Conservation (phyloP, 2,797 vertebrate genomes). For the Ctenochaetus hawaiiensis region DNA sequence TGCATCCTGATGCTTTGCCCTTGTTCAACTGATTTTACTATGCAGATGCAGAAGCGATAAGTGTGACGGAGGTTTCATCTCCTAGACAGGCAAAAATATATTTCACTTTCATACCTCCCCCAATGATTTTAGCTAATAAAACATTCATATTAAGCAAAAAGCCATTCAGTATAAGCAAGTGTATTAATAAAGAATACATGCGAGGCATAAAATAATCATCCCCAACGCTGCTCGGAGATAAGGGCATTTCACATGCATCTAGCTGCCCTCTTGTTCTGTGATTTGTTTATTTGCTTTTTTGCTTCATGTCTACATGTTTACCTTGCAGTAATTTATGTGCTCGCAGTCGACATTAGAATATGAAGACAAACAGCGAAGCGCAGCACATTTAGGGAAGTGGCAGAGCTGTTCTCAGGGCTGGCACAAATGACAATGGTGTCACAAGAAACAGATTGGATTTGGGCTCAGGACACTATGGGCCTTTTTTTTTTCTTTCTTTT, state of each 20-base stretch:
- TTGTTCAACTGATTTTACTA: constrained; percentile 84
- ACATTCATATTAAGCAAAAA: constrained; percentile 78
- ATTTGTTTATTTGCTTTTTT: constrained; percentile 68
- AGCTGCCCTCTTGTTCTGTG: constrained; percentile 56
- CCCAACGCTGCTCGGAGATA: constrained; percentile 61
- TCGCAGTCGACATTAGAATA: constrained; percentile 70
- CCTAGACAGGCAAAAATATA: constrained; percentile 61
- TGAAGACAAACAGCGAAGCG: constrained; percentile 61
- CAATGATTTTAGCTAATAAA: constrained; percentile 75
- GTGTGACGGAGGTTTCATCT: constrained; percentile 73
- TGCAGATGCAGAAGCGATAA: constrained; percentile 75
- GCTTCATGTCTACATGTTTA: constrained; percentile 71
- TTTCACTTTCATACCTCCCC: constrained; percentile 65
- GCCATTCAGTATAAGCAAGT: constrained; percentile 65
- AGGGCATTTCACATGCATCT: constrained; percentile 46
- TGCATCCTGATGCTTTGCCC: constrained; percentile 81
- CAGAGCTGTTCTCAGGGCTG: constrained; percentile 45
- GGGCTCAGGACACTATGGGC: constrained; percentile 69
- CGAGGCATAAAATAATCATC: constrained; percentile 71
- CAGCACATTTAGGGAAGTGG: constrained; percentile 61
- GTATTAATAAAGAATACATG: constrained; percentile 77
- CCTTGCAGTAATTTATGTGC: constrained; percentile 74
- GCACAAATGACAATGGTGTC: constrained; percentile 69
- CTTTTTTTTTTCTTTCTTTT: constrained; percentile 25
- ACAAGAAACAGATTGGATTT: constrained; percentile 80